Evolutionary conservation across 2,888 invertebrate genomes (phyloP), one percentile per base, ranked within the genome.

Genomic region (Brenthis hecate): DNA sequence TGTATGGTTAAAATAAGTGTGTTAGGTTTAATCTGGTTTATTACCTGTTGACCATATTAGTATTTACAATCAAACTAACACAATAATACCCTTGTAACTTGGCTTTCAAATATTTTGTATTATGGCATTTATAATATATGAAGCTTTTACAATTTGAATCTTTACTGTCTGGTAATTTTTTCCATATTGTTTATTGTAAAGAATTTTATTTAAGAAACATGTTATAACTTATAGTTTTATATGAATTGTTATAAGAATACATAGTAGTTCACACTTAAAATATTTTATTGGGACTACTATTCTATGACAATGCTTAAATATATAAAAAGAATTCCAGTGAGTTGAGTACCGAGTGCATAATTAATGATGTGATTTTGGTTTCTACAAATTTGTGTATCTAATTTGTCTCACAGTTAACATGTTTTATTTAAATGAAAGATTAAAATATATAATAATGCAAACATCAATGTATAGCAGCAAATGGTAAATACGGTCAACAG

Each of bases 21-120:
- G 81, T 82, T 82, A 82, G 80, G 73, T 77, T 77, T 80, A 77
- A 78, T 80, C 79, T 82, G 84, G 86, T 87, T 87, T 86, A 77
- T 82, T 85, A 69, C 83, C 82, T 85, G 82, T 86, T 87, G 85
- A 82, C 80, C 75, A 77, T 72, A 71, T 80, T 73, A 73, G 62
- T 71, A 66, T 69, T 71, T 70, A 61, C 69, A 57, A 65, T 36
- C 13, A 51, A 60, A 53, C 55, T 47, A 62, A 55, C 43, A 53
- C 50, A 56, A 23, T 14, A 8, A 43, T 43, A 43, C 36, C 43
- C 11, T 51, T 13, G 51, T 47, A 13, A 36, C 28, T 32, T 54
- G 53, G 54, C 53, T 32, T 50, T 36, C n/a, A n/a, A 61, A 55
- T 32, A 56, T 23, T 50, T 36, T 32, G 19, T 60, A 28, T 19